These are phyloP conservation scores for Aporophyla lueneburgensis DNA, from an alignment of 2,888 invertebrate species.

Conservation along the genomic window DNA sequence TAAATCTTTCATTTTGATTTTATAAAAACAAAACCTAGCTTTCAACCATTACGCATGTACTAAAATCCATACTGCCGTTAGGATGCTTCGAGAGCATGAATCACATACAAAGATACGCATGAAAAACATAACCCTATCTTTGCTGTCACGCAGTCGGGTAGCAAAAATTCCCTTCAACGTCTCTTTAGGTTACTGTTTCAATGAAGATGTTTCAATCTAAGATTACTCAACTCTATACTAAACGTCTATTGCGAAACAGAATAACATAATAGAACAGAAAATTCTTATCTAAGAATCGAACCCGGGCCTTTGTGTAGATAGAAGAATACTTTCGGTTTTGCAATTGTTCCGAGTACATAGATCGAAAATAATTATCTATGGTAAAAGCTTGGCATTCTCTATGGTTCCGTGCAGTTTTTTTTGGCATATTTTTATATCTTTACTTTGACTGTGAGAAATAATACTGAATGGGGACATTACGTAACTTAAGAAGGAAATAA, in stretches of 20 bases:
- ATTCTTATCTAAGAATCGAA: slow-evolving; percentile 70
- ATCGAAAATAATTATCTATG: slow-evolving; percentile 57
- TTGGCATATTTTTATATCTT: background rate
- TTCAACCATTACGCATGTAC: no score
- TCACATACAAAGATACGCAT: background rate
- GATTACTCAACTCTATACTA: slow-evolving; percentile 51
- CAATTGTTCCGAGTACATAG: slow-evolving; percentile 58
- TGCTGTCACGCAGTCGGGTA: background rate
- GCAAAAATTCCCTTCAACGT: background rate
- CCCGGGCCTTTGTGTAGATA: slow-evolving; percentile 64
- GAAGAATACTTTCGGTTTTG: slow-evolving; percentile 64
- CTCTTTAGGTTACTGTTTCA: slow-evolving; percentile 11
- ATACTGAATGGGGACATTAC: background rate
- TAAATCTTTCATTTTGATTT: no score
- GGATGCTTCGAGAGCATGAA: no score
- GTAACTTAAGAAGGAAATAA: background rate
- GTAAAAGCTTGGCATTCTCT: slow-evolving; percentile 31
- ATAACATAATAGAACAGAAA: slow-evolving; percentile 58
- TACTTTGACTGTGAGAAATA: background rate
- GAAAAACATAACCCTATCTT: background rate
- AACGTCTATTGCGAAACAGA: slow-evolving; percentile 50
- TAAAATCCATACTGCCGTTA: background rate
- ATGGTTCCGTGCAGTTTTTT: slow-evolving; percentile 7
- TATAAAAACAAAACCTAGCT: no score
- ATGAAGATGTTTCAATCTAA: slow-evolving; percentile 48